Evolutionary conservation across 1,140 invertebrate species (phyloP).

Genomic region (Anthonomus grandis): DNA sequence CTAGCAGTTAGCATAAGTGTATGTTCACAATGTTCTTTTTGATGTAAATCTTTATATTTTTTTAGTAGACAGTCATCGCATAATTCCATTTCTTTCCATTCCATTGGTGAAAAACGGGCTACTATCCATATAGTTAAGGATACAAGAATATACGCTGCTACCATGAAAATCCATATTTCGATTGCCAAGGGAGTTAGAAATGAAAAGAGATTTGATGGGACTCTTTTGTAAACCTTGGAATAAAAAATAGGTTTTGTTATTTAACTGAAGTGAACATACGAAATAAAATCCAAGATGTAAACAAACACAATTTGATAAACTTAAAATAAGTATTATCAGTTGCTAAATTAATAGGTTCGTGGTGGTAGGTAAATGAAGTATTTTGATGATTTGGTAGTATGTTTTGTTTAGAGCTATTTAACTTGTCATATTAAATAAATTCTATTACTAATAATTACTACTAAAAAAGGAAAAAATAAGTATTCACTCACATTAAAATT

Average conservation of each 20-base stretch:
- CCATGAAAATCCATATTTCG: constrained; percentile 77
- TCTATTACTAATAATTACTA: no score
- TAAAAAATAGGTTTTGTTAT: neutral
- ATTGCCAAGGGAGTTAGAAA: constrained; percentile 82
- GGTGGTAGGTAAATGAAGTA: no score
- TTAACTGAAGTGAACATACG: no score
- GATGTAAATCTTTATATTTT: constrained; percentile 26
- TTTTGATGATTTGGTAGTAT: no score
- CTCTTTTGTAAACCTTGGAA: constrained; percentile 50
- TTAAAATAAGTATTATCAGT: no score
- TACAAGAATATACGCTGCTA: constrained; percentile 71
- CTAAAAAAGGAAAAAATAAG: no score
- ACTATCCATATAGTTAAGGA: constrained; percentile 81
- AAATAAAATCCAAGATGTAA: no score
- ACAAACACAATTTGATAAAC: no score
- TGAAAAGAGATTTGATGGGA: constrained; percentile 71
- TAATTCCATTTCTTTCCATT: constrained; percentile 73
- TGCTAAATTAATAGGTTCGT: no score
- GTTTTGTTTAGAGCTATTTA: no score
- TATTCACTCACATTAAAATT: no score
- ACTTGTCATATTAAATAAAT: no score
- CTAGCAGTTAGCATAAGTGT: neutral
- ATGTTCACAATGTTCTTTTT: constrained; percentile 23
- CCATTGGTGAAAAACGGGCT: constrained; percentile 73
- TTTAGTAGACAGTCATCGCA: constrained; percentile 47